Base-by-base conservation (phyloP, 2,888 invertebrate genomes). In the Aromia moschata region DNA sequence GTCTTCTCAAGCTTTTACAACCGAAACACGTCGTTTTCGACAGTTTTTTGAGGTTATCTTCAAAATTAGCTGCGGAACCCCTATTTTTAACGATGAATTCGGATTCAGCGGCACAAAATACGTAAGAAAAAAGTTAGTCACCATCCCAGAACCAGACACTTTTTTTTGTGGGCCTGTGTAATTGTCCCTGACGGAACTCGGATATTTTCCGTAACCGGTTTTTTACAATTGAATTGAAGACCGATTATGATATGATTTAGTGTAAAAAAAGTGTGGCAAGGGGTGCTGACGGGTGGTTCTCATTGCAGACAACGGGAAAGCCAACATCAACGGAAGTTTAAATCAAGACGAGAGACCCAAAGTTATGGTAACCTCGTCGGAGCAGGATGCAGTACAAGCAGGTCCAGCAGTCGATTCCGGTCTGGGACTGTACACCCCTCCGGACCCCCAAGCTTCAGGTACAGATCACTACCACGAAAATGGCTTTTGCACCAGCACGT, bases 401-500 rank as follows among this genome's bases (percentile, higher is more conserved):
- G 67, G 64, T 31, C 67, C 76, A 60, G 74, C 76, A 62, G 74
- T 74, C 63, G 79, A 77, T 70, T 75, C 75, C 73, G 81, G 82
- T 76, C 76, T 81, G 74, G 80, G 79, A 78, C 79, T 80, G 75
- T 81, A 77, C 73, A 78, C 77, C 57, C 79, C 78, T 60, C 73
- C 81, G 74, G 82, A 81, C 78, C 82, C 83, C 75, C 82, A 77
- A 72, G 73, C 72, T 72, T 79, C 80, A 79, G 80, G 80, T 80
- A 80, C 64, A 68, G 58, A 58, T 60, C 44, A 64, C 56, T 40
- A 53, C 41, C 56, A 55, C 51, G 38, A 46, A 52, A 58, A 47
- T 44, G 56, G 52, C 45, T 31, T 40, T 43, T 60, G 57, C 58
- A 62, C 62, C 62, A 61, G 64, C 64, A 64, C 64, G 57, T 64